Conservation (phyloP, 2,888 invertebrate genomes). For the Therioaphis trifolii region DNA sequence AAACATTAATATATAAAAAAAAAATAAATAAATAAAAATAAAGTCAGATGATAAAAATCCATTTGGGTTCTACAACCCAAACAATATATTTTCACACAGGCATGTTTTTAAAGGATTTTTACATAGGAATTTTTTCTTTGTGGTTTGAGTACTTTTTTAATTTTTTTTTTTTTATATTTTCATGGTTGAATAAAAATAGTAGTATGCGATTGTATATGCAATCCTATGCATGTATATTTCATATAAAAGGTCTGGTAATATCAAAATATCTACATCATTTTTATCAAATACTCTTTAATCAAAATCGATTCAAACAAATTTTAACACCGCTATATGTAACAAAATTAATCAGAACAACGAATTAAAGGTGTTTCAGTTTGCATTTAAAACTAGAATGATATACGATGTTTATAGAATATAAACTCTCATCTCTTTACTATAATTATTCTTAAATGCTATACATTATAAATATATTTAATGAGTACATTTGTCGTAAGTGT, state of each 20-base stretch:
- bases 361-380: neutral
- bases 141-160: neutral
- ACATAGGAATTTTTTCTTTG: conserved; percentile 8
- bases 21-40: neutral
- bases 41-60: conserved; percentile 6
- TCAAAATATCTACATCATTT: neutral
- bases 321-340: neutral
- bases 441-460: no score
- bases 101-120: conserved; percentile 23
- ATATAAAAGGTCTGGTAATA: neutral
- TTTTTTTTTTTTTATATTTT: no score
- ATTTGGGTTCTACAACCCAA: neutral
- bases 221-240: no score
- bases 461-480: no score
- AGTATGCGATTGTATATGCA: neutral
- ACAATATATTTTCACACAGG: conserved; percentile 18
- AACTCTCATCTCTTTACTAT: no score
- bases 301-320: neutral
- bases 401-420: no score
- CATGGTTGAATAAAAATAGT: neutral
- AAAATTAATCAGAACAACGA: neutral
- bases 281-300: neutral
- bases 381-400: neutral
- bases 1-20: no score
- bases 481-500: no score